Base-by-base conservation (phyloP, 2,113 vertebrate species). In the Enhydra lutris region DNA sequence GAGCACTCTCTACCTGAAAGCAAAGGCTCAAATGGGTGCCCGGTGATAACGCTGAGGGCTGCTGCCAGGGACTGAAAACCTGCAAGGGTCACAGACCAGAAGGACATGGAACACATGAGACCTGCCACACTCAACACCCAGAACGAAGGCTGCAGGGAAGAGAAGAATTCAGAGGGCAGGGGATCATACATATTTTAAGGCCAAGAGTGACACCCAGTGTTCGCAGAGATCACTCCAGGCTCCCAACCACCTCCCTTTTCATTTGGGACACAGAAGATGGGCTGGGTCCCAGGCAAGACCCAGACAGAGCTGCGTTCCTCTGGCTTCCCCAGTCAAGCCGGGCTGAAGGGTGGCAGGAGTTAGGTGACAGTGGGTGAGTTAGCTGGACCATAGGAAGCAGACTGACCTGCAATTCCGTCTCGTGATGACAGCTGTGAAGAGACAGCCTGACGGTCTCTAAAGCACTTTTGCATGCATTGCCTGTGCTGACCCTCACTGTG, bases 131-230 rank as follows among this genome's bases (percentile, higher is more conserved):
- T 97, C 29, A 50, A 42, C n/a, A 67, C 63, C 42, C 79, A 73
- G 59, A 97, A 73, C 24, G 76, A 79, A 47, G 55, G 3, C n/a
- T 52, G 36, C 50, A 1, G 3, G 2, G 65, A 83, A 93, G 34
- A 84, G n/a, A n/a, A 83, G 74, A 69, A 57, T 26, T 59, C 55
- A 50, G 11, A 24, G 10, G 31, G 15, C 34, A 2, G 8, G 18
- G 42, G 23, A 67, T 1, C 34, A 59, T 12, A 26, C 7, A 52
- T 61, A 97, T 98, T 95, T 85, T 88, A 94, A 94, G 57, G 52
- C 71, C 69, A 89, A 96, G 95, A 52, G 96, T 88, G 98, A 81
- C 98, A 96, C 94, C 97, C 34, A 81, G 94, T 95, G 98, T 97
- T 55, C 34, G 78, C 0, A 20, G 39, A 47, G 20, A 91, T 94